These are phyloP conservation scores for Myopa testacea DNA, from an alignment of 2,888 invertebrate genomes.

Conservation along the genomic window DNA sequence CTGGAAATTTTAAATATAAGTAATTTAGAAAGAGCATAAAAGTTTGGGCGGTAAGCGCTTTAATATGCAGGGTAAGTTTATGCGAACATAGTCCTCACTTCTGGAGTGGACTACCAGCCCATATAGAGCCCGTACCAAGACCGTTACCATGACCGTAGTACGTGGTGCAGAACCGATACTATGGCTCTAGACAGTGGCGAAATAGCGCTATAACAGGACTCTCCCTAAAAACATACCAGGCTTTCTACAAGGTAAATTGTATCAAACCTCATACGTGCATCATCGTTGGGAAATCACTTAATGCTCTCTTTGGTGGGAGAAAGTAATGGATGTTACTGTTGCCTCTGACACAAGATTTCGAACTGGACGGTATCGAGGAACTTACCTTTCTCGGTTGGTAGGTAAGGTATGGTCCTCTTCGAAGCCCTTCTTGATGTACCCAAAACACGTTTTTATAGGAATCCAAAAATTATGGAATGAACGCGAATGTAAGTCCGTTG, in stretches of 20 bases:
- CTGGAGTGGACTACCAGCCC: too few species aligned
- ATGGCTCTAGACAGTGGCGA: too few species aligned
- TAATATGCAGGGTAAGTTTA: too few species aligned
- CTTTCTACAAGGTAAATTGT: too few species aligned
- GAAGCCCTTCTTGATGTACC: neutral
- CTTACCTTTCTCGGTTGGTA: neutral
- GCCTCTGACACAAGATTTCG: neutral
- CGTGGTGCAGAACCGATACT: too few species aligned
- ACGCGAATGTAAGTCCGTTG: neutral
- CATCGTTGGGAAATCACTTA: neutral
- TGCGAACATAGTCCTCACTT: too few species aligned
- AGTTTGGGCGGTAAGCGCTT: too few species aligned
- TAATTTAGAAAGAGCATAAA: too few species aligned
- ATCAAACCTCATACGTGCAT: neutral
- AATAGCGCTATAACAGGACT: neutral
- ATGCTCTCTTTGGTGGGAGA: conserved; percentile 5
- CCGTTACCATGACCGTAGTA: too few species aligned
- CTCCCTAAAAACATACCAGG: neutral
- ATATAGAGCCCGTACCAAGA: too few species aligned
- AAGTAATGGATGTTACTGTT: conserved; percentile 18
- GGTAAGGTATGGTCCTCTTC: neutral
- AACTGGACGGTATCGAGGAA: conserved; percentile 2
- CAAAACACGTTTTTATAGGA: neutral
- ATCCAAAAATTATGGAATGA: conserved; percentile 2
- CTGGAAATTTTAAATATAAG: too few species aligned